Evolutionary conservation across 2,888 invertebrate species (phyloP), one percentile per base, ranked within the genome.

Genomic region (Neelides folsomi): DNA sequence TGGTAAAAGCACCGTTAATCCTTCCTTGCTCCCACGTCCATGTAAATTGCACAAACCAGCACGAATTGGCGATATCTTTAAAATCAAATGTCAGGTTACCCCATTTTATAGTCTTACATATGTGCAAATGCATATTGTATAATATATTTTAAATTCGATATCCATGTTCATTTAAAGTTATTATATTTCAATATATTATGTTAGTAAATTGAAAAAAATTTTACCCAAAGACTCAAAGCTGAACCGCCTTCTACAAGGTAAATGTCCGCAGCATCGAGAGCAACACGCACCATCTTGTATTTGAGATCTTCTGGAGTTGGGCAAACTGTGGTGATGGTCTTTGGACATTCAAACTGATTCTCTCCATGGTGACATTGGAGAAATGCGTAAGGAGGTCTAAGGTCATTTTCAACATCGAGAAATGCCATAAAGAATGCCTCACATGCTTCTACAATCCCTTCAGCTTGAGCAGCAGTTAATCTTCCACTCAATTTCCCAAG

Each of bases 21-120:
- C 94, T 2, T 85, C 83, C 63, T 86, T 85, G 35, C 89, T 89
- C 66, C 87, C 85, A 60, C 85, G 81, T 1, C 93, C 92, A 67
- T 95, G 94, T n/a, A 95, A 76, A 73, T 95, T 95, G 68, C 95
- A 95, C 45, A 83, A 86, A 18, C 92, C 83, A 55, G 93, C 71
- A 47, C 93, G 79, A 36, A 93, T 77, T 1, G 94, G 93, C 16
- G 86, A 87, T 63, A 89, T 76, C 79, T 79, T 61, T 13, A 69
- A 67, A 36, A 51, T 27, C 49, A 56, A 35, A 20, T 20, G 34
- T 27, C 19, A 13, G 12, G n/a, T 47, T 41, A 41, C 15, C 15
- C 44, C 46, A 9, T 46, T n/a, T n/a, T n/a, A n/a, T n/a, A n/a
- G n/a, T n/a, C n/a, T 27, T 27, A 27, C 3, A 27, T 5, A 27